Evolutionary conservation across 2,888 invertebrate species (phyloP).

Genomic region (Patella caerulea): DNA sequence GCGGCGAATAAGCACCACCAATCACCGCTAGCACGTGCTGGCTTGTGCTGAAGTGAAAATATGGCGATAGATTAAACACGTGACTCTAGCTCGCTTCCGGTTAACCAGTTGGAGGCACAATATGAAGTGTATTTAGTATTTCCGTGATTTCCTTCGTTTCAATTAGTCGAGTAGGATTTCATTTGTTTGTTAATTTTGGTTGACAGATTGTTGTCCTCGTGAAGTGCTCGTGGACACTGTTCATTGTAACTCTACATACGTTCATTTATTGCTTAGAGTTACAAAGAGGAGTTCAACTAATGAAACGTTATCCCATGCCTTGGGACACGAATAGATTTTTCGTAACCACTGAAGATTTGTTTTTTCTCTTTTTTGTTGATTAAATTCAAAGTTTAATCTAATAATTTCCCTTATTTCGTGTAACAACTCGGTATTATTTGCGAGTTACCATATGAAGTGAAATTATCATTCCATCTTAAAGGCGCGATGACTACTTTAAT

Average conservation of each 20-base stretch:
- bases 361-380: too few species aligned
- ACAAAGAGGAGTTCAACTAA: neutral
- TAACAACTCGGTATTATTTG: too few species aligned
- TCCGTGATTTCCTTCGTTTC: slow-evolving; percentile 1
- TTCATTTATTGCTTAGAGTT: neutral
- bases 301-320: neutral
- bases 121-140: neutral
- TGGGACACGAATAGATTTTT: neutral
- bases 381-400: too few species aligned
- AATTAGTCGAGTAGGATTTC: neutral
- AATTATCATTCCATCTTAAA: too few species aligned
- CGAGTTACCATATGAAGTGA: too few species aligned
- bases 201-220: slow-evolving; percentile 5
- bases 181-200: neutral
- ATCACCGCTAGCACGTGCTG: neutral
- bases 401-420: too few species aligned
- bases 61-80: slow-evolving; percentile 6
- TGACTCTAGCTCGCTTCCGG: neutral
- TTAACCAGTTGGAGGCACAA: neutral
- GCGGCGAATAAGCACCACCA: neutral
- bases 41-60: slow-evolving; percentile 1
- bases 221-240: neutral
- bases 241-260: neutral
- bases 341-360: too few species aligned
- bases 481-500: too few species aligned